Base-by-base conservation (phyloP, 2,888 invertebrate genomes). In the Amphimallon solstitiale region DNA sequence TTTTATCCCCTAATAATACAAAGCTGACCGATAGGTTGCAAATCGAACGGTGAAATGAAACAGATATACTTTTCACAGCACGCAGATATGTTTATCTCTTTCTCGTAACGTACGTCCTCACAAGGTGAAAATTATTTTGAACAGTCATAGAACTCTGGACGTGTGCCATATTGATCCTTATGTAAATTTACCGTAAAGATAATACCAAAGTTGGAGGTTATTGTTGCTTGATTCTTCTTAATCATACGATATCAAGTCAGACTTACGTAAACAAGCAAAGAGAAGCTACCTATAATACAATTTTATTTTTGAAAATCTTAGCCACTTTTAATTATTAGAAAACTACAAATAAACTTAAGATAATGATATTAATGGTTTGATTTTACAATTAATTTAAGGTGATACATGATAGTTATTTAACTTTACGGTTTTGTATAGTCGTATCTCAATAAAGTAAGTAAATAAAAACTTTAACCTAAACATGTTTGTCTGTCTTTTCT, bases 121-220 rank as follows among this genome's bases (percentile, higher is more conserved):
- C 59, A 66, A 60, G 62, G 52, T 63, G 63, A 45, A 67, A 73
- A 73, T 72, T 73, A 72, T 73, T 73, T 72, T 68, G 70, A 74
- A 72, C 73, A 72, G 71, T 73, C 74, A 73, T 73, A 71, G 72
- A 71, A 75, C 71, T 70, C 48, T 70, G 46, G 35, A 43, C 29
- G 49, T 67, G 49, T 49, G 19, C 71, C 45, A 74, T 68, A 68
- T 59, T 71, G 23, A 45, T 14, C 60, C 61, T 49, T 66, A 66
- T 61, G 35, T 3, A 9, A 15, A 9, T 5, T 17, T 23, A 37
- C 14, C 7, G 12, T 52, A 60, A 43, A 52, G 43, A 23, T 15
- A 52, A 43, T 43, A 10, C 46, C 66, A 49, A 38, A 56, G 37
- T 56, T 65, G 67, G 71, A 75, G 72, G 74, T 73, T 73, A 73